Evolutionary conservation across 2,113 vertebrate genomes (phyloP), one percentile per base, ranked within the genome.

Genomic region (Oryzias curvinotus): DNA sequence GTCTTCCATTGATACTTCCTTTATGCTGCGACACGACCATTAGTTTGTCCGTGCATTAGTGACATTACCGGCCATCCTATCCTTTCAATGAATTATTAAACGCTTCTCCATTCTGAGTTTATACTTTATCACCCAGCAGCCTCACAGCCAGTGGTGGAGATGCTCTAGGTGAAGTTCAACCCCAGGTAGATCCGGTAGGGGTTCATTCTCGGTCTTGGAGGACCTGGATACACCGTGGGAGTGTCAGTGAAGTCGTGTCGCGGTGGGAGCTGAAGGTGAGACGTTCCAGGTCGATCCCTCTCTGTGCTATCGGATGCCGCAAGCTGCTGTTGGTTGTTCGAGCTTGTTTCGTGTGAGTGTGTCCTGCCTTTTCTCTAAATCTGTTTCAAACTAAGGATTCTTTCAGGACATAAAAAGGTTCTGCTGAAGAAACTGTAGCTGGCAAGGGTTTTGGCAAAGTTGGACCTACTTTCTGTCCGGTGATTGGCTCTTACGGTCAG

Each of bases 61-160:
- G 81, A 78, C 88, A 89, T 85, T 83, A 82, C 78, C 58, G 57
- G 91, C 86, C 87, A 93, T 42, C 83, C 90, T 80, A 92, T 92
- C 90, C 88, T 62, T 54, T 67, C 49, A 43, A 54, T 92, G 52
- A 92, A 92, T 93, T 88, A 93, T 93, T 92, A 80, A 93, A 66
- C 1, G 26, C 65, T 77, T 84, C 84, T 89, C 81, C 82, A 49
- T 85, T 88, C 85, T 56, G 88, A 85, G 86, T 83, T 90, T 90
- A 88, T 92, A 91, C 90, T 89, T 89, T 90, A 90, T 91, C 88
- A 82, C 67, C 83, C 52, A 63, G 26, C 52, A 80, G 80, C 60
- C 73, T 56, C 75, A 36, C 64, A 42, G 75, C 66, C 70, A 80
- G 57, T 52, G 75, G 75, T 67, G 44, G 61, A 68, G 77, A 81